These are phyloP conservation scores for Morone saxatilis DNA, from an alignment of 2,113 vertebrate genomes.

Conservation along the genomic window DNA sequence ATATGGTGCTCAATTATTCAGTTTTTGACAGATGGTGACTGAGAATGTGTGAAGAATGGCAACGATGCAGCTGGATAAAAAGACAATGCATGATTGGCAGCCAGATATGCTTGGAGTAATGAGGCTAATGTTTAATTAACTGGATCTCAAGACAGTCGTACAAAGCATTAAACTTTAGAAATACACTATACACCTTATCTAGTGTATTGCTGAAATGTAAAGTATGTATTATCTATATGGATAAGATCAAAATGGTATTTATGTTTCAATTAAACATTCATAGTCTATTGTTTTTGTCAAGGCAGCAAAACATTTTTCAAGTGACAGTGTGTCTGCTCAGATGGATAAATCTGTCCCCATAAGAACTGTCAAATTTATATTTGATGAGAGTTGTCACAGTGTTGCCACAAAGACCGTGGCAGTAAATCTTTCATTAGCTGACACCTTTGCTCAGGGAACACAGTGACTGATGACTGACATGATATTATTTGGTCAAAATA, in stretches of 20 bases:
- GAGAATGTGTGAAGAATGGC: conserved; percentile 61
- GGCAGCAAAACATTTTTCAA: conserved; percentile 1
- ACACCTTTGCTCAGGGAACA: conserved; percentile 10
- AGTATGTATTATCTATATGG: neutral
- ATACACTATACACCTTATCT: no score
- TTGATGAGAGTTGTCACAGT: conserved; percentile 40
- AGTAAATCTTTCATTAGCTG: conserved; percentile 41
- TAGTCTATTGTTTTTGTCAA: neutral
- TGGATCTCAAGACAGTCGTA: conserved; percentile 8
- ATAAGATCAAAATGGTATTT: neutral
- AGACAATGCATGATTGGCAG: conserved; percentile 57
- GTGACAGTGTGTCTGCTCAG: neutral
- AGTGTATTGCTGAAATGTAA: neutral
- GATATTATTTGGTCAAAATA: conserved; percentile 2
- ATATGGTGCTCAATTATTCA: conserved; percentile 58
- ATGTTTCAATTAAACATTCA: neutral
- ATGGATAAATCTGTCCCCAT: neutral
- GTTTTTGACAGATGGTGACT: conserved; percentile 68
- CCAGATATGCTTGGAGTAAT: conserved; percentile 39
- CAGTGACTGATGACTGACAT: conserved; percentile 12
- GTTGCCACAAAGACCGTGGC: neutral
- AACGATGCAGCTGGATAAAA: conserved; percentile 41
- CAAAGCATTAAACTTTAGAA: neutral
- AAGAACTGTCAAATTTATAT: conserved; percentile 14
- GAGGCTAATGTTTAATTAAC: conserved; percentile 55